Conservation (phyloP, 2,888 invertebrate species). For the Drosophila siamana region DNA sequence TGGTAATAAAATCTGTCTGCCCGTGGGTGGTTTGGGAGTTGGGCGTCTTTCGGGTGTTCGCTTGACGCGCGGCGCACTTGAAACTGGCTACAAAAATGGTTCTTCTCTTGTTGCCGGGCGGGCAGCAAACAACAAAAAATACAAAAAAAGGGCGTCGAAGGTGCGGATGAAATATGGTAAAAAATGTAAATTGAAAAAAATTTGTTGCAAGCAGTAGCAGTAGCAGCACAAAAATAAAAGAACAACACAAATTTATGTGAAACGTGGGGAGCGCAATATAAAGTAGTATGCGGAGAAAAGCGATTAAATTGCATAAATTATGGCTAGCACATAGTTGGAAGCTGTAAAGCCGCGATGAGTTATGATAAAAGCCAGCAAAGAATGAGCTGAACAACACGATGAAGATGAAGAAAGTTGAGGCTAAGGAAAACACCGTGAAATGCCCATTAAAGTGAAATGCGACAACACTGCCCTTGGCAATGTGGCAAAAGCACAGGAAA, state of each 20-base stretch:
- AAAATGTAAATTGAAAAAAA: conserved; percentile 75
- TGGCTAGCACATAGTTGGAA: conserved; percentile 45
- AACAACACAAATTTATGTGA: conserved; percentile 53
- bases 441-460: conserved; percentile 30
- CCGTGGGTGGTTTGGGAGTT: conserved; percentile 20
- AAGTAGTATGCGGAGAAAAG: conserved; percentile 52
- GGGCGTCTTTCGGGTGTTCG: not conserved
- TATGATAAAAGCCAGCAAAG: conserved; percentile 45
- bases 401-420: conserved; percentile 19
- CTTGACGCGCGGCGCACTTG: conserved; percentile 42
- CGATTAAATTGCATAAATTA: conserved; percentile 73
- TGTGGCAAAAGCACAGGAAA: not conserved
- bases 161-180: conserved; percentile 63
- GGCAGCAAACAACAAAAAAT: conserved; percentile 15
- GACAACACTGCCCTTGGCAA: conserved; percentile 30
- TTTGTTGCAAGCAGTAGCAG: conserved; percentile 31
- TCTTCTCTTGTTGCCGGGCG: conserved; percentile 22
- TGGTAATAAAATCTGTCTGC: conserved; percentile 76
- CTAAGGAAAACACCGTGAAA: conserved; percentile 1
- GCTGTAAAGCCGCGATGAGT: conserved; percentile 64
- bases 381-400: conserved; percentile 26
- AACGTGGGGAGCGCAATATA: conserved; percentile 38
- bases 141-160: conserved; percentile 44
- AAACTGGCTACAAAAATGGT: conserved; percentile 52
- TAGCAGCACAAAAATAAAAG: conserved; percentile 1